Evolutionary conservation across 2,888 invertebrate genomes (phyloP), one percentile per base, ranked within the genome.

Genomic region (Eurytoma californica): DNA sequence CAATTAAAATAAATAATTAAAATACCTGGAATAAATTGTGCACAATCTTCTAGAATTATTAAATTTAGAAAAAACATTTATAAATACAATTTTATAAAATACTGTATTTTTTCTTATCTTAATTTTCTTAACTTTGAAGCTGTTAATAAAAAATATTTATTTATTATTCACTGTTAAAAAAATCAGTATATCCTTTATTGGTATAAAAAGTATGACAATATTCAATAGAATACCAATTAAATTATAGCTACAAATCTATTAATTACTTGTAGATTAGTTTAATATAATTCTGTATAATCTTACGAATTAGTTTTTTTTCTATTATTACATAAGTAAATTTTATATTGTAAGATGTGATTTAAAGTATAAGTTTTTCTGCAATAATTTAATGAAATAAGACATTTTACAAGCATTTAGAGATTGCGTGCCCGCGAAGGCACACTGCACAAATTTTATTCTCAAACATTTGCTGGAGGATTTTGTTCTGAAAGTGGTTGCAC

Each of bases 401-500:
- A n/a, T 63, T 67, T 68, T 67, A 61, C n/a, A 73, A 53, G 73
- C 51, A 14, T 63, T 63, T 3, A 49, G 39, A 39, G 39, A 9
- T 39, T 39, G 39, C 9, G 39, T 9, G 7, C 1, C 7, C 39
- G 39, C 39, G 39, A 7, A 7, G 3, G 3, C 3, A 39, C 9
- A 7, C 9, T 82, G 82, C 75, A 83, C 75, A 49, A 75, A 72
- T 69, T 39, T 61, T 80, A 70, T 67, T 18, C 77, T 84, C 79
- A 84, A 66, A 79, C 70, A 77, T 82, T 82, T 67, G 83, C 70
- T 53, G 88, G 88, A 84, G 88, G 85, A 87, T 91, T 86, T 88
- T 91, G 87, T 81, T 92, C 91, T 7, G 90, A 86, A 61, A 91
- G 85, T 24, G 91, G 91, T 82, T 90, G 90, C 67, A 89, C 83